Evolutionary conservation across 1,140 invertebrate species (phyloP), one percentile per base, ranked within the genome.

Genomic region (Pachypsylla venusta): DNA sequence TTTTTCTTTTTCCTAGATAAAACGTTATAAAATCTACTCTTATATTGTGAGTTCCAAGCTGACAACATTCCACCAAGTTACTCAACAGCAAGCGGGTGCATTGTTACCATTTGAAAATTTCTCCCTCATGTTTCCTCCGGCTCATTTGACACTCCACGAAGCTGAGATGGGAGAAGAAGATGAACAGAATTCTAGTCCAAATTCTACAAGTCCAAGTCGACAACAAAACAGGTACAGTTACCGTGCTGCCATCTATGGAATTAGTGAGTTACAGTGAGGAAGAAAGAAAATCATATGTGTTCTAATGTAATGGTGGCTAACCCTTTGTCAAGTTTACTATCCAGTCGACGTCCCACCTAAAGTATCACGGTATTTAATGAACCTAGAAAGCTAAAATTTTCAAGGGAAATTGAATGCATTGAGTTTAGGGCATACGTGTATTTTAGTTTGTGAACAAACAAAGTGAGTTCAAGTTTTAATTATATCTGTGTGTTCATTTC

Each of bases 11-110:
- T 71, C 73, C n/a, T 74, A 93, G 89, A 70, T 92, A 64, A 89
- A 89, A 70, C 76, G 89, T 65, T 93, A 93, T 72, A 84, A 85
- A 67, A 88, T 87, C 1, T 94, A 94, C 71, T 80, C 82, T 2
- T 83, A 83, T 68, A 77, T 92, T 61, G 75, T 93, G 63, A 81
- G 85, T 58, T 83, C 84, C 58, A 61, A 61, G 58, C 19, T 57
- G 14, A 20, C 57, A 12, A 81, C 84, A 63, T 74, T 89, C 64
- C 73, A 78, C 10, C 77, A 78, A 48, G 80, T 76, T 63, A 75
- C 77, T 0, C 80, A 83, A 61, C 70, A 81, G 54, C 81, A 81
- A 59, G 81, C 56, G n/a, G 39, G 20, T 53, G 30, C 83, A 59
- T 80, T 79, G 0, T 35, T 65, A 22, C 61, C 62, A 7, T 64